These are phyloP conservation scores for Machimus rusticus DNA, from an alignment of 2,888 invertebrate species.

Conservation along the genomic window DNA sequence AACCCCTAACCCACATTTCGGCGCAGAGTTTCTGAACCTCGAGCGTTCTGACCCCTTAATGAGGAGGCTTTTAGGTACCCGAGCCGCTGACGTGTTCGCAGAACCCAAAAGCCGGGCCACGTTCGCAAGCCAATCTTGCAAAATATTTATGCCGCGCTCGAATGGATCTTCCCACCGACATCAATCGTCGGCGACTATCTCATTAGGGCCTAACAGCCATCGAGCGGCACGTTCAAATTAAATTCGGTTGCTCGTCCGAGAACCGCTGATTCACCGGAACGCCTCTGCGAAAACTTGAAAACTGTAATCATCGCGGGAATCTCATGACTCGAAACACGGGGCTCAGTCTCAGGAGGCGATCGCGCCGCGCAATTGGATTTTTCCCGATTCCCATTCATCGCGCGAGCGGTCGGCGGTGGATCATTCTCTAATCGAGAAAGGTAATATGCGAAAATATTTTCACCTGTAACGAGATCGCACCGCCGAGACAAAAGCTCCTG, in stretches of 20 bases:
- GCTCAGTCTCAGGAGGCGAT: not conserved
- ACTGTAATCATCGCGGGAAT: not conserved
- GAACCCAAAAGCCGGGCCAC: not conserved
- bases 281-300: not conserved
- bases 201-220: slow-evolving; percentile 14
- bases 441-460: not conserved
- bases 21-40: not conserved
- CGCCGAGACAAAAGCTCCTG: not conserved
- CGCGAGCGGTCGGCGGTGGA: not conserved
- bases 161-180: slow-evolving; percentile 15
- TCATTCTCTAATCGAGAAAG: slow-evolving; percentile 10
- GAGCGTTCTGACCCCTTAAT: not conserved
- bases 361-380: not conserved
- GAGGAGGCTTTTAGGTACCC: not conserved
- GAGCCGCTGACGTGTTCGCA: not conserved
- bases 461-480: not conserved
- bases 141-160: not conserved
- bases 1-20: not conserved
- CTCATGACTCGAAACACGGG: not conserved
- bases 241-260: slow-evolving; percentile 2
- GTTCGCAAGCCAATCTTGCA: not conserved
- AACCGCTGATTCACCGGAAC: not conserved
- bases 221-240: slow-evolving; percentile 4
- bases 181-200: not conserved
- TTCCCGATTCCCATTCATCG: not conserved